phyloP scores from a whole-genome alignment of 2,113 vertebrate genomes.

The Petromus typicus region DNA sequence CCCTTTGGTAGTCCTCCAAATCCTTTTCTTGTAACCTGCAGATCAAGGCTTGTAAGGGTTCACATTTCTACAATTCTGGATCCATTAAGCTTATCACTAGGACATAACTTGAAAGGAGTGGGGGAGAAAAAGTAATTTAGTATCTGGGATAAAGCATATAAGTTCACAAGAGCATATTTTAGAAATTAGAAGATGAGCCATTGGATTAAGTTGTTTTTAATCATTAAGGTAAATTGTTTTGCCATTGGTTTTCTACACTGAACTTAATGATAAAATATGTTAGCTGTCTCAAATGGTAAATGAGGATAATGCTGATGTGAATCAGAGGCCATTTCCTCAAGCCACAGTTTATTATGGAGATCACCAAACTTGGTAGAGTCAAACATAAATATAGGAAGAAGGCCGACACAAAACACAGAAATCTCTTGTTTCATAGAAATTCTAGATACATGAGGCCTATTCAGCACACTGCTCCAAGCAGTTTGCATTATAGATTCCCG shows the following conservation, averaged over 20 bases:
- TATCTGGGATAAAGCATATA: conserved; percentile 30
- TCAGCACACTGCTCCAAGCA: neutral
- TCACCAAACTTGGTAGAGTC: neutral
- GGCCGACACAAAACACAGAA: conserved; percentile 4
- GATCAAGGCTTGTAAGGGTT: conserved; percentile 32
- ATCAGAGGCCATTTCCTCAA: neutral
- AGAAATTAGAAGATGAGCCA: neutral
- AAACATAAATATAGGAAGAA: conserved; percentile 52
- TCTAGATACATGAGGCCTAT: neutral
- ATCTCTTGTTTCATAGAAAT: neutral
- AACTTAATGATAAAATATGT: conserved; percentile 48
- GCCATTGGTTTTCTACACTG: conserved; percentile 56
- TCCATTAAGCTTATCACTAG: neutral
- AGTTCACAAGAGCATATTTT: neutral
- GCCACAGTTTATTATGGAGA: neutral
- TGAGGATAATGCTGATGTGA: neutral
- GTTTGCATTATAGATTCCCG: conserved; percentile 13
- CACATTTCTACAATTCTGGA: conserved; percentile 10
- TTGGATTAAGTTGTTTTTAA: conserved; percentile 48
- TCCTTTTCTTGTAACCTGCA: neutral
- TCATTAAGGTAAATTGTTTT: conserved; percentile 43
- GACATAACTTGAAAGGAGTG: neutral
- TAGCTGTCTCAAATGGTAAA: neutral
- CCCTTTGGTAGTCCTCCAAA: conserved; percentile 9
- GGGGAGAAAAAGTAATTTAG: conserved; percentile 2